phyloP scores from a whole-genome alignment of 2,113 vertebrate genomes.

The Arvicanthis niloticus region DNA sequence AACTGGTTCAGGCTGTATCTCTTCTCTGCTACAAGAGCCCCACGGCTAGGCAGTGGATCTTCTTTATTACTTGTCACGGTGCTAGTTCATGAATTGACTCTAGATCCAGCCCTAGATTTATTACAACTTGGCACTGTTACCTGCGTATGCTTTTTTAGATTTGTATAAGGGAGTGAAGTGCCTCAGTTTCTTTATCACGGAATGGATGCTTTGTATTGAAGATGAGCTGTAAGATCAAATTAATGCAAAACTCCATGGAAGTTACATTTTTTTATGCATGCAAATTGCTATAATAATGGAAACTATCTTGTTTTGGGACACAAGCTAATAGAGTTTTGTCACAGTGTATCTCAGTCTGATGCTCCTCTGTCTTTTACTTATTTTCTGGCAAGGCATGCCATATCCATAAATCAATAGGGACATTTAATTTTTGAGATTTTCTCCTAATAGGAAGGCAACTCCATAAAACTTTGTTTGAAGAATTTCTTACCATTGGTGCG shows the following conservation, averaged over 20 bases:
- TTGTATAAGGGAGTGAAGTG: background rate
- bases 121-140: background rate
- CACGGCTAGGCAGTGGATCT: constrained; percentile 10
- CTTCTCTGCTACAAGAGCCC: background rate
- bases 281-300: constrained; percentile 38
- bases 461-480: background rate
- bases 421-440: background rate
- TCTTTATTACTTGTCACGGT: constrained; percentile 5
- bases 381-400: background rate
- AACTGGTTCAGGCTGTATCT: background rate
- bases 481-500: background rate
- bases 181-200: constrained; percentile 36
- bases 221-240: background rate
- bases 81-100: background rate
- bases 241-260: constrained; percentile 6
- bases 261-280: constrained; percentile 9
- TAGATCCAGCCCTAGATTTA: constrained; percentile 16
- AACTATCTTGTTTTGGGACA: constrained; percentile 31
- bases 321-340: background rate
- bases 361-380: background rate
- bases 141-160: constrained; percentile 24
- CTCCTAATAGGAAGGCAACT: background rate
- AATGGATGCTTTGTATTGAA: background rate
- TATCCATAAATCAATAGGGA: background rate
- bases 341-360: background rate